Percentiles rank a stretch among this genome's conserved stretches.
These are phyloP conservation scores for Vulpes lagopus DNA, from an alignment of 2,113 vertebrate species.

Conservation along the genomic window DNA sequence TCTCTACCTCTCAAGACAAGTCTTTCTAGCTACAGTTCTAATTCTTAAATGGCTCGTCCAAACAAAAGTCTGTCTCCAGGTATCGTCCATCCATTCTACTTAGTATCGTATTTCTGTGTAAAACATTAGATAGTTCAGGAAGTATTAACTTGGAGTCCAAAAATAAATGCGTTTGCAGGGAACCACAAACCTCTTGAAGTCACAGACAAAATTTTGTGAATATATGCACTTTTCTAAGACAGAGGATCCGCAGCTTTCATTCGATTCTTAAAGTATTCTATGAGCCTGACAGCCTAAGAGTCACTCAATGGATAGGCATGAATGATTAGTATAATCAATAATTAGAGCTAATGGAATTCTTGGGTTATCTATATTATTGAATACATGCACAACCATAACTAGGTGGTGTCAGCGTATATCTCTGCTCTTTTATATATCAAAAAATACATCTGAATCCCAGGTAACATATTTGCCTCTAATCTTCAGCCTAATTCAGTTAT, in stretches of 20 bases:
- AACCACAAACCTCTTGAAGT: neutral
- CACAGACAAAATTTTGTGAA: neutral
- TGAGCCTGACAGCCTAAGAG: neutral
- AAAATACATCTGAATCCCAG: neutral
- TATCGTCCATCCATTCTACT: neutral
- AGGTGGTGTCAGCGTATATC: neutral
- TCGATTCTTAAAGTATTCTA: neutral
- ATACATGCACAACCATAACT: neutral
- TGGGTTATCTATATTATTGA: neutral
- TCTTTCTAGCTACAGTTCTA: neutral
- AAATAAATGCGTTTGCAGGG: neutral
- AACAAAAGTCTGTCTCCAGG: neutral
- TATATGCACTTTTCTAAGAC: neutral
- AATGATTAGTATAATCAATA: neutral
- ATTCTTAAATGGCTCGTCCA: neutral
- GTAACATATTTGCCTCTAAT: neutral
- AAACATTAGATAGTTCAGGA: neutral
- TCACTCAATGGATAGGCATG: neutral
- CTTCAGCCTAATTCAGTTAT: constrained; percentile 1
- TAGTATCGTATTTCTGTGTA: neutral
- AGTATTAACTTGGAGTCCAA: neutral
- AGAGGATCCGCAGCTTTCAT: neutral
- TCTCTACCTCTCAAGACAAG: neutral
- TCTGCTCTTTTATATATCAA: neutral
- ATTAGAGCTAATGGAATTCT: neutral